Evolutionary conservation across 1,140 invertebrate genomes (phyloP), one percentile per base, ranked within the genome.

Genomic region (Papilio helenus): DNA sequence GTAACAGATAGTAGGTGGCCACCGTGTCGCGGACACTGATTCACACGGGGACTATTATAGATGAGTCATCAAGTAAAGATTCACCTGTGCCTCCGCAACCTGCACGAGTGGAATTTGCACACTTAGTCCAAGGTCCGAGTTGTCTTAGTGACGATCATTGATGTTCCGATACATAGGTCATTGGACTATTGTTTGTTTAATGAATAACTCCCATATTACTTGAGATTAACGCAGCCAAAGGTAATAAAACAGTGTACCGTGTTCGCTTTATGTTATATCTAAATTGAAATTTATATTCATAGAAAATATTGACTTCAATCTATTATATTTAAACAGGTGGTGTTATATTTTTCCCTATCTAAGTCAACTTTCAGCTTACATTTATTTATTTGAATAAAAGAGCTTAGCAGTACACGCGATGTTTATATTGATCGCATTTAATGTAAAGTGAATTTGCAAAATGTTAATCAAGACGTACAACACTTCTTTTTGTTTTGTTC

Each of bases 51-150:
- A 82, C 84, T 81, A 72, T 42, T 65, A 76, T 76, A 51, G 79
- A 74, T 89, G 87, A 87, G 76, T 89, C 87, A 89, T 72, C 76
- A 72, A 81, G 72, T 61, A 84, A 82, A 85, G 82, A 85, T 86
- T 83, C 85, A 88, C 86, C 81, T 84, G 85, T 81, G 80, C 46
- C 29, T 39, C 77, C 80, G 39, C 65, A 61, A 79, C 16, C 72
- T 49, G 72, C 23, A 73, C 79, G 42, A 79, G 46, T 72, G 72
- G 44, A 79, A 20, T 79, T 79, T 74, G 72, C 71, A 42, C 49
- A 49, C 42, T 10, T 26, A 72, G 29, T 42, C 61, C 71, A 55
- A 39, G 72, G 77, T 81, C 49, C 39, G 61, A 78, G 46, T 61
- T 79, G 71, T 44, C 10, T 76, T 58, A 55, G 12, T 81, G 79